Evolutionary conservation across 2,113 vertebrate species (phyloP), one percentile per base, ranked within the genome.

Genomic region (Nanorana parkeri): DNA sequence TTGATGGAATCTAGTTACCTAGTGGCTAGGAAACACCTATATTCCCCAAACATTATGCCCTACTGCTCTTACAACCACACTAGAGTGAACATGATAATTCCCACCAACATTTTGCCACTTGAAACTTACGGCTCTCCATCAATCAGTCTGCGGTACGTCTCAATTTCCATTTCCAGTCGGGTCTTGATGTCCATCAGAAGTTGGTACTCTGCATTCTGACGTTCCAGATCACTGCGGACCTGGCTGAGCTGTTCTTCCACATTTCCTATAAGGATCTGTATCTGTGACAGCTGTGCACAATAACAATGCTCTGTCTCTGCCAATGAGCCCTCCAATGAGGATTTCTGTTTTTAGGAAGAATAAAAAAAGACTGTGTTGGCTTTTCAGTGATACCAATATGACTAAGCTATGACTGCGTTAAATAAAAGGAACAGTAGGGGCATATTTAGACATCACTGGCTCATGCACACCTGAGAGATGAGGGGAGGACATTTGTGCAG

Each of bases 291-390:
- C 81, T 89, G 88, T 84, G 84, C 83, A 41, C 88, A 28, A 28
- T 92, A 96, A 13, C 88, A 87, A 0, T 0, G 20, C 71, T 96
- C 90, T 0, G 92, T 95, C 41, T 96, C 95, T 0, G 80, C 86
- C 47, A 97, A 81, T 0, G 92, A 93, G 3, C 67, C 84, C 86
- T 96, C 95, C 85, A 96, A 85, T n/a, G 94, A 88, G 0, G 79
- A 83, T 95, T 96, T 96, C 96, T 96, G 77, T 72, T 67, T 23
- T 56, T 32, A 4, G 52, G 7, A 8, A 32, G 29, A 26, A 73
- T 17, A 17, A 73, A 29, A 8, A 47, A 47, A 36, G 32, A 36
- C 32, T 36, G 41, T 13, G 8, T 10, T 11, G 10, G 41, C 1
- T 47, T 47, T 47, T 47, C 13, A 15, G 41, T 47, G 13, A 8